Evolutionary conservation across 2,113 vertebrate species (phyloP).

Genomic region (Phrynocephalus versicolor): DNA sequence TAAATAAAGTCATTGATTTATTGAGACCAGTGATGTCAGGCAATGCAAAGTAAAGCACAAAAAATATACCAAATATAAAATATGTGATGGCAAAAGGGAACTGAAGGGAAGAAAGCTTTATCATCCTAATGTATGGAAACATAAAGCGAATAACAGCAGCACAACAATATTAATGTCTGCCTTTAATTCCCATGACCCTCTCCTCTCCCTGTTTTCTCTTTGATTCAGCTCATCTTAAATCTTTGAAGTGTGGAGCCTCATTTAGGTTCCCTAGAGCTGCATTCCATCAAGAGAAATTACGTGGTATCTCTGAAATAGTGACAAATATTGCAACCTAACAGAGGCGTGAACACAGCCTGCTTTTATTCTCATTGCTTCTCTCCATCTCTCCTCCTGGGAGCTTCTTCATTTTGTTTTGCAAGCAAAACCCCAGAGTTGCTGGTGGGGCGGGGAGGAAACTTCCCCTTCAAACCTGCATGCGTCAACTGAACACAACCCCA

Average conservation of each 20-base stretch:
- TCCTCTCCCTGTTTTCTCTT: constrained; percentile 36
- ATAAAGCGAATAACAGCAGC: constrained; percentile 27
- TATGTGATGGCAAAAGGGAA: constrained; percentile 28
- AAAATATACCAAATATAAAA: constrained; percentile 41
- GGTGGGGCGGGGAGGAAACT: background rate
- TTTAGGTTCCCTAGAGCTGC: constrained; percentile 47
- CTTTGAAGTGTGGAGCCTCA: constrained; percentile 51
- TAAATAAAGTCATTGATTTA: too few relatives aligned
- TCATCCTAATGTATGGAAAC: constrained; percentile 55
- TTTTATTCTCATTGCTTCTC: constrained; percentile 60
- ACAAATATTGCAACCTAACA: constrained; percentile 46
- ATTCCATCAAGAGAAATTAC: constrained; percentile 64
- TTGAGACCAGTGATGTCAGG: background rate
- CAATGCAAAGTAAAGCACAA: background rate
- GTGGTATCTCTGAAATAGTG: constrained; percentile 47
- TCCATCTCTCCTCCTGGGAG: constrained; percentile 45
- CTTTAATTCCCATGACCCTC: constrained; percentile 34
- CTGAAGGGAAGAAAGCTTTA: background rate
- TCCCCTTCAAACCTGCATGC: background rate
- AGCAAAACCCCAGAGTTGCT: background rate
- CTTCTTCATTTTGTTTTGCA: constrained; percentile 61
- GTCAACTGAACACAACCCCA: background rate
- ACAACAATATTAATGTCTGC: constrained; percentile 39
- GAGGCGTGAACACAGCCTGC: constrained; percentile 57
- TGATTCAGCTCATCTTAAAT: constrained; percentile 62